Conservation (phyloP, 2,797 vertebrate genomes). For the Pagetopsis macropterus region DNA sequence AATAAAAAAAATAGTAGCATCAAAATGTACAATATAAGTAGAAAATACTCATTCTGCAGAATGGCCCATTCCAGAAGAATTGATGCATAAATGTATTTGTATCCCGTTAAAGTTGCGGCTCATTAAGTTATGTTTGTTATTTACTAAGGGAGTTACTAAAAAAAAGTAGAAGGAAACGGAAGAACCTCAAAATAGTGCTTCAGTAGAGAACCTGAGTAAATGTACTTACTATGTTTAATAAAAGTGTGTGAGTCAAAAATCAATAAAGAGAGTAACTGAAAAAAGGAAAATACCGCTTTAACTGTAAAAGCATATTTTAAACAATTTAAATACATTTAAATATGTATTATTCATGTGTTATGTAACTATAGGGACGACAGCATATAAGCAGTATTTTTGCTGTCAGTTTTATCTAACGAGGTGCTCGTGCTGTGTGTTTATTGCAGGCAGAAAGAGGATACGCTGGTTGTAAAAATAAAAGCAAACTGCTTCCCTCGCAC, state of each 20-base stretch:
- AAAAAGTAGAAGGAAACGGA: too few relatives aligned
- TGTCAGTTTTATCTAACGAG: constrained; percentile 19
- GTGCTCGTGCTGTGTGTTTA: neutral
- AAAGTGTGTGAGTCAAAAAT: neutral
- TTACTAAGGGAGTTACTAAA: too few relatives aligned
- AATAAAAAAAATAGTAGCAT: too few relatives aligned
- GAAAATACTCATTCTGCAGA: too few relatives aligned
- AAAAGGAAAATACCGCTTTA: neutral
- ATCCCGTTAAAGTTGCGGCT: too few relatives aligned
- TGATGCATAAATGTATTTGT: too few relatives aligned
- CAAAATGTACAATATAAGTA: too few relatives aligned
- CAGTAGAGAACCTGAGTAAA: too few relatives aligned
- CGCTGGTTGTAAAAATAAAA: constrained; percentile 1
- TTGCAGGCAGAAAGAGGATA: constrained; percentile 16
- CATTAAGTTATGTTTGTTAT: too few relatives aligned
- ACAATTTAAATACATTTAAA: neutral
- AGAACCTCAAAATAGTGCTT: too few relatives aligned
- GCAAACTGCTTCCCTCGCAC: neutral
- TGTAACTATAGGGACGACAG: neutral
- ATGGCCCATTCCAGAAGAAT: too few relatives aligned
- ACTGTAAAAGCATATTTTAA: neutral
- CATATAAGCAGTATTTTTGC: neutral
- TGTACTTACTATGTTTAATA: too few relatives aligned
- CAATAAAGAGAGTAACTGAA: neutral
- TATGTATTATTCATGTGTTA: neutral